A percentile compares a stretch with the other conserved stretches of the same genome.
Evolutionary conservation across 2,888 invertebrate species (phyloP).

Genomic region (Volucella inflata): DNA sequence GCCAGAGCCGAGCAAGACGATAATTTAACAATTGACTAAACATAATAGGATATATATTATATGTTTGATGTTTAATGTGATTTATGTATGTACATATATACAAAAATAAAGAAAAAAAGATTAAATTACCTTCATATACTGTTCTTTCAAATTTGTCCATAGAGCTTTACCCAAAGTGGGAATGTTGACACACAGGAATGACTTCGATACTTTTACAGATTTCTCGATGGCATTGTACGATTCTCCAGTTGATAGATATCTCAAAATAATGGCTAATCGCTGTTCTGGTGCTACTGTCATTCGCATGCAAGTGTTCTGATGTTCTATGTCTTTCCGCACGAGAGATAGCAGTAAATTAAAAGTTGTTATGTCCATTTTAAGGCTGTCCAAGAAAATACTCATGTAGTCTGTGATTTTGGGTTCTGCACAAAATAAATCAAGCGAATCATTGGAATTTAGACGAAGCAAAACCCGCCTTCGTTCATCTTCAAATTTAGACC

Average conservation of each 20-base stretch:
- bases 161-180: conserved; percentile 46
- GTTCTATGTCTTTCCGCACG: conserved; percentile 61
- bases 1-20: conserved; percentile 1
- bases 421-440: conserved; percentile 56
- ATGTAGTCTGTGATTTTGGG: conserved; percentile 69
- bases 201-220: conserved; percentile 49
- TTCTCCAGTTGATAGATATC: conserved; percentile 56
- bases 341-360: conserved; percentile 56
- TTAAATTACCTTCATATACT: conserved; percentile 60
- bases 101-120: background rate
- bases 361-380: conserved; percentile 59
- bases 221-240: conserved; percentile 52
- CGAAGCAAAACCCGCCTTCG: conserved; percentile 56
- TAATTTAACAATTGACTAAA: conserved; percentile 13
- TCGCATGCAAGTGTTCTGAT: conserved; percentile 68
- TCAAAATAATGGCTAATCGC: conserved; percentile 47
- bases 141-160: conserved; percentile 63
- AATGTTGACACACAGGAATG: conserved; percentile 56
- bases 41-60: background rate
- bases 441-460: conserved; percentile 42
- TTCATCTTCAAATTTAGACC: conserved; percentile 67
- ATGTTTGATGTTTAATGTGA: background rate
- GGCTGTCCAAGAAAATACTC: conserved; percentile 61
- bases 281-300: conserved; percentile 66
- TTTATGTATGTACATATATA: background rate